phyloP scores from a whole-genome alignment of 2,888 invertebrate species.

The Parnassius smintheus region DNA sequence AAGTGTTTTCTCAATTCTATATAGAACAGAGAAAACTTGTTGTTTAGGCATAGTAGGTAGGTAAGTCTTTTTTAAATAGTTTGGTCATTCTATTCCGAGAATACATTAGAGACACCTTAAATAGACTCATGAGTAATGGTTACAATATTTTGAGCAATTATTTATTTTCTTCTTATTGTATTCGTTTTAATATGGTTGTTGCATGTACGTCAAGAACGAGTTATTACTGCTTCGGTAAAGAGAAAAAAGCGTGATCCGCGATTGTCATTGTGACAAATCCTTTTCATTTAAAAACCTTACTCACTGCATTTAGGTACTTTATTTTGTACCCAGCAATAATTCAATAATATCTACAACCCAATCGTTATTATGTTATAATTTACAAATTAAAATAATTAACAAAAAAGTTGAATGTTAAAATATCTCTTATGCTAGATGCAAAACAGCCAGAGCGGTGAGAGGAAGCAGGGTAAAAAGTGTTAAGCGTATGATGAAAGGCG shows the following conservation, averaged over 20 bases:
- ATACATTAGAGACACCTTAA: slow-evolving; percentile 51
- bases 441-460: too few relatives aligned
- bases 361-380: too few relatives aligned
- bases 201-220: slow-evolving; percentile 21
- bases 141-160: slow-evolving; percentile 29
- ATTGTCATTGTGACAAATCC: slow-evolving; percentile 28
- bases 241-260: slow-evolving; percentile 22
- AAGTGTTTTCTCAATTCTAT: too few relatives aligned
- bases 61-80: background rate
- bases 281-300: slow-evolving; percentile 17
- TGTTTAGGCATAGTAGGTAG: too few relatives aligned
- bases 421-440: too few relatives aligned
- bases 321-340: background rate
- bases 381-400: too few relatives aligned
- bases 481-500: too few relatives aligned
- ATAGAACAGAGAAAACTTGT: too few relatives aligned
- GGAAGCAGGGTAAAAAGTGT: too few relatives aligned
- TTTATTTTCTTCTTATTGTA: slow-evolving; percentile 24
- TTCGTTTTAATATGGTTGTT: slow-evolving; percentile 26
- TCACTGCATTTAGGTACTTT: slow-evolving; percentile 1
- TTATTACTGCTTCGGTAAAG: slow-evolving; percentile 22
- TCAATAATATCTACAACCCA: too few relatives aligned
- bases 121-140: slow-evolving; percentile 46
- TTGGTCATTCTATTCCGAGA: slow-evolving; percentile 38
- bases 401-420: too few relatives aligned